Percentiles rank a stretch among this genome's conserved stretches.
Evolutionary conservation across 2,113 vertebrate species (phyloP).

Genomic region (Tamias sibiricus): DNA sequence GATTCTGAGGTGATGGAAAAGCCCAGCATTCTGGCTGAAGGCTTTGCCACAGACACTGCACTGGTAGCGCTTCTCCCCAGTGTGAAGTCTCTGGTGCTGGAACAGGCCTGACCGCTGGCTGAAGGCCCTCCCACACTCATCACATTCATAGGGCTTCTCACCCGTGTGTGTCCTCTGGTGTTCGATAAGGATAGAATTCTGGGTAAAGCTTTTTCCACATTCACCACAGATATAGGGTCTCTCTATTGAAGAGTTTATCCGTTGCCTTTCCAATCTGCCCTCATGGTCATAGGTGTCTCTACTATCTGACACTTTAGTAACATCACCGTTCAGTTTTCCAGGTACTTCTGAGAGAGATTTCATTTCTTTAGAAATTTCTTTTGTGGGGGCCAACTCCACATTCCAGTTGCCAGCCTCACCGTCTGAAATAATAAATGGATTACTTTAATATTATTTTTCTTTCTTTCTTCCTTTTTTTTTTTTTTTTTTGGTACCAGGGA

Average conservation of each 20-base stretch:
- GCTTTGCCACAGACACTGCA: slow-evolving; percentile 80
- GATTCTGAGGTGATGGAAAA: slow-evolving; percentile 62
- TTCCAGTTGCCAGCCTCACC: slow-evolving; percentile 5
- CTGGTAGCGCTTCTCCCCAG: slow-evolving; percentile 86
- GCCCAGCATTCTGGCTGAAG: slow-evolving; percentile 65
- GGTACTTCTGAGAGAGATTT: background rate
- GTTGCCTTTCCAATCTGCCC: background rate
- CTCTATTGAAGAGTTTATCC: background rate
- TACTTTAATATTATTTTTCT: background rate
- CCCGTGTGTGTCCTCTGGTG: slow-evolving; percentile 78
- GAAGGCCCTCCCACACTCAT: slow-evolving; percentile 76
- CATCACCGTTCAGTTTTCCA: background rate
- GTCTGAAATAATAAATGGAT: slow-evolving; percentile 51
- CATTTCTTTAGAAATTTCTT: slow-evolving; percentile 17
- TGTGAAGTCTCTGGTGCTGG: slow-evolving; percentile 87
- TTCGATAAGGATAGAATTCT: slow-evolving; percentile 77
- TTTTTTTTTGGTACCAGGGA: too few relatives aligned
- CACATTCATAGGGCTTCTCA: slow-evolving; percentile 76
- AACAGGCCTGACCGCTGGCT: slow-evolving; percentile 72
- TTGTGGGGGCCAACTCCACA: background rate
- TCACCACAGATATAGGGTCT: slow-evolving; percentile 69
- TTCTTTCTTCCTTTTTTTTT: too few relatives aligned
- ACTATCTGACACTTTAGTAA: background rate
- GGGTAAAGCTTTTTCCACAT: slow-evolving; percentile 81
- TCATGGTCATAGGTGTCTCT: background rate